Base-by-base conservation (phyloP, 2,888 invertebrate species). In the Acrobasis repandana region DNA sequence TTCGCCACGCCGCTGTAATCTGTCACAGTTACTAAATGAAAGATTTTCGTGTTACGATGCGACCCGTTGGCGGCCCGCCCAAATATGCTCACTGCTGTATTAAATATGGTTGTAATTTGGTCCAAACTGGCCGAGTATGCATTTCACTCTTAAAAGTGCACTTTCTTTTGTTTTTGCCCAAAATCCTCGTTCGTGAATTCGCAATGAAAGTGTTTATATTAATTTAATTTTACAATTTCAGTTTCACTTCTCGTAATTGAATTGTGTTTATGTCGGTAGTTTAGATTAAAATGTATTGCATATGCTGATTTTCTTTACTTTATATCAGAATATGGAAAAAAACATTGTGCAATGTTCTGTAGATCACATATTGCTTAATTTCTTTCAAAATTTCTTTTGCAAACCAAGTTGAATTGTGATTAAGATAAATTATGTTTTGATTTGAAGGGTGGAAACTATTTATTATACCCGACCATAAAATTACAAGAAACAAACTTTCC, bases 71-170 rank as follows among this genome's bases (percentile, higher is more conserved):
- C 43, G 51, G 43, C 69, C 65, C 63, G 74, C 71, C 68, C 67
- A 38, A 65, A 38, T 36, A 5, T 36, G 70, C 70, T 72, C 73
- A 74, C 77, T 43, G 43, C 43, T 0, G 77, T 68, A 63, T 73
- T 66, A 66, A 61, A 73, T 70, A 72, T 67, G 76, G 69, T 56
- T 61, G 38, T 59, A 72, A 73, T 75, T 75, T 65, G 70, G 65
- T 63, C 65, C 67, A 58, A 71, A 72, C 73, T 67, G 69, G 72
- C 70, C 60, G 67, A 69, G 65, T 64, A 72, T 67, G 67, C 70
- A 73, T 74, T 80, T 80, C 80, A 79, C 78, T 80, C 76, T 79
- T 76, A 65, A 66, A 63, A 66, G 63, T 63, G 67, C 68, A 71
- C 74, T 75, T 72, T 73, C 70, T 67, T 73, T 65, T 65, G 65